Evolutionary conservation across 2,113 vertebrate species (phyloP).

Genomic region (Pica pica): DNA sequence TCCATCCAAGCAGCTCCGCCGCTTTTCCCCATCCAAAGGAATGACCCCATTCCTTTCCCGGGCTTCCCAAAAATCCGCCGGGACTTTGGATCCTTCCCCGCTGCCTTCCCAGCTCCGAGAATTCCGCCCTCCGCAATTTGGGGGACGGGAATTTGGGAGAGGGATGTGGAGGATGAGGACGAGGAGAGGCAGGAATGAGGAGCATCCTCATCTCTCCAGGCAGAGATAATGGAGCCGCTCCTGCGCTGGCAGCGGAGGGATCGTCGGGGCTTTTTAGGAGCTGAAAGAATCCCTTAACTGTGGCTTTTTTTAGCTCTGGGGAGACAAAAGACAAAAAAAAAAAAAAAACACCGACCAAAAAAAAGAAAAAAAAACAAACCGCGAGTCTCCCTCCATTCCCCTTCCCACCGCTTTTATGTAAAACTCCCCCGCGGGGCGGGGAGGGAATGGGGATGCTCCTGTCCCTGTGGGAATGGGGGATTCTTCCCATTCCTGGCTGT

Average conservation of each 20-base stretch:
- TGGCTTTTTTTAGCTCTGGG: background rate
- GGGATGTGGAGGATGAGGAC: background rate
- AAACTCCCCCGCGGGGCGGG: background rate
- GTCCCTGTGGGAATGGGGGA: background rate
- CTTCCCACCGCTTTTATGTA: background rate
- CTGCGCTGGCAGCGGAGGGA: background rate
- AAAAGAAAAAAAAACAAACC: background rate
- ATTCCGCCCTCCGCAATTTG: background rate
- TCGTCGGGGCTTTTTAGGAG: background rate
- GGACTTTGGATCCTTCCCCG: background rate
- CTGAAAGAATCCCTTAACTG: constrained; percentile 5
- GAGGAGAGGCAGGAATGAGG: background rate
- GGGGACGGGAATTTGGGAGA: background rate
- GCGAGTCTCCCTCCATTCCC: background rate
- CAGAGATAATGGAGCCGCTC: constrained; percentile 3
- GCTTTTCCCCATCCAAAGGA: background rate
- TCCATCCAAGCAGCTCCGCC: background rate
- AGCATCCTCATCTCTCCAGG: background rate
- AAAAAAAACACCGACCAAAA: background rate
- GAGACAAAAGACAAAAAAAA: background rate
- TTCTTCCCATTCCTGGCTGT: background rate
- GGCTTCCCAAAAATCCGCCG: background rate
- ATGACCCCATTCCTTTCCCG: accelerated
- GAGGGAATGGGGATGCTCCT: background rate
- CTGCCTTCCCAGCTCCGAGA: background rate